Evolutionary conservation across 2,797 vertebrate species (phyloP).

Genomic region (Falco berigora): DNA sequence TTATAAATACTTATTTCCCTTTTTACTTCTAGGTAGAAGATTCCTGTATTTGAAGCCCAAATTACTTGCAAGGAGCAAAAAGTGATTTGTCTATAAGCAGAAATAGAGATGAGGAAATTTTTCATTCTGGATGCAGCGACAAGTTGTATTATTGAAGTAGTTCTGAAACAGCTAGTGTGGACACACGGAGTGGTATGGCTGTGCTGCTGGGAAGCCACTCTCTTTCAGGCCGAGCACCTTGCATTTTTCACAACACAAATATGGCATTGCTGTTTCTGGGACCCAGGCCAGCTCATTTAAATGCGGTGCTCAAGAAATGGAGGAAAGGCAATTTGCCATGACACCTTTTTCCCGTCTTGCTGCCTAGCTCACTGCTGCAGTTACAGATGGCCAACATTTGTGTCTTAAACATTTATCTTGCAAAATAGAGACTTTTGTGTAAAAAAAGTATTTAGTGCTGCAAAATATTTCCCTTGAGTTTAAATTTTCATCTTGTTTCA

Average conservation of each 20-base stretch:
- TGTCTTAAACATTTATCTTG: conserved; percentile 13
- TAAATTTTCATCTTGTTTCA: background rate
- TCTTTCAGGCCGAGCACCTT: background rate
- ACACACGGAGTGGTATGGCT: background rate
- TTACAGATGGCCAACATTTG: conserved; percentile 53
- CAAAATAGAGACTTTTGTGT: background rate
- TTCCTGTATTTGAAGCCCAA: background rate
- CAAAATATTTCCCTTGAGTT: conserved; percentile 26
- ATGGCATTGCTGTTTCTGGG: conserved; percentile 15
- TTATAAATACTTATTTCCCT: background rate
- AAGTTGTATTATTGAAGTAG: background rate
- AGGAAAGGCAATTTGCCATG: conserved; percentile 9
- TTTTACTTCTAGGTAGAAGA: background rate
- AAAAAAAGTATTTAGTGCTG: background rate
- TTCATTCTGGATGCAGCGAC: background rate
- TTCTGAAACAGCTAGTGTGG: background rate
- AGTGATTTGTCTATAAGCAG: background rate
- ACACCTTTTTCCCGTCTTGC: conserved; percentile 43
- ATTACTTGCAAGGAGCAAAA: background rate
- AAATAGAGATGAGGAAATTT: background rate
- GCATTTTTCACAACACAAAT: conserved; percentile 20
- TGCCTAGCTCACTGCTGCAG: background rate
- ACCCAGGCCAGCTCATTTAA: background rate
- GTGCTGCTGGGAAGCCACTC: background rate
- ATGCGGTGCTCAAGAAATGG: background rate